Conservation (phyloP, 1,140 invertebrate species). For the Neodiprion fabricii region DNA sequence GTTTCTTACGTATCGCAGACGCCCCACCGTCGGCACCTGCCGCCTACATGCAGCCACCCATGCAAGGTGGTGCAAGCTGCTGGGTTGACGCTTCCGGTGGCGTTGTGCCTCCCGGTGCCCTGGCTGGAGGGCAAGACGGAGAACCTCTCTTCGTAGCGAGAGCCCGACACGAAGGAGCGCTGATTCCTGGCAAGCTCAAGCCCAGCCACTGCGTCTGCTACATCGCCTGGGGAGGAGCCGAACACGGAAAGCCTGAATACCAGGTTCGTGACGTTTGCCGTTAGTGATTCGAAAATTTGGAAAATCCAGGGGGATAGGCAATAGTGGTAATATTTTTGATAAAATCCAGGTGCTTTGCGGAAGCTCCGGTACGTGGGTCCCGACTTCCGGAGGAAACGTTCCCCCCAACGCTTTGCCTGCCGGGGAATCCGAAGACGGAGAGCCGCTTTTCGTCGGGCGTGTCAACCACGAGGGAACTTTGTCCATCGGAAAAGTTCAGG, state of each 20-base stretch:
- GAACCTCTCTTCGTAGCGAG: conserved; percentile 78
- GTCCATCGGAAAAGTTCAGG: conserved; percentile 77
- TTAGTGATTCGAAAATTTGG: neutral
- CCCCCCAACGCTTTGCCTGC: conserved; percentile 75
- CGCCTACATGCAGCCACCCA: conserved; percentile 43
- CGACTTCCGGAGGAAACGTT: conserved; percentile 67
- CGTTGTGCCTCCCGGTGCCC: conserved; percentile 73
- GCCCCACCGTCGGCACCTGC: conserved; percentile 44
- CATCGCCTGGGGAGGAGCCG: conserved; percentile 78
- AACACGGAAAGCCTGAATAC: conserved; percentile 77
- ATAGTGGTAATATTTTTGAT: conserved; percentile 11
- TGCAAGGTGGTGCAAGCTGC: conserved; percentile 42
- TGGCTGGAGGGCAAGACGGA: conserved; percentile 76
- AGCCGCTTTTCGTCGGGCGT: conserved; percentile 74
- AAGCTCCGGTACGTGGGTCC: conserved; percentile 68
- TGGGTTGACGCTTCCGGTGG: conserved; percentile 75
- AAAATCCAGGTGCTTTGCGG: conserved; percentile 66
- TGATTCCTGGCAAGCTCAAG: conserved; percentile 81
- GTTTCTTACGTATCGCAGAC: neutral
- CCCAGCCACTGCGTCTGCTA: conserved; percentile 76
- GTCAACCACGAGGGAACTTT: conserved; percentile 69
- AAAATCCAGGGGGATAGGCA: neutral
- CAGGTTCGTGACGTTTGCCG: conserved; percentile 63
- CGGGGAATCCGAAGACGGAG: conserved; percentile 77
- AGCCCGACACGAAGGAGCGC: conserved; percentile 74